Percentiles rank a stretch among this genome's conserved stretches.
Evolutionary conservation across 37 sponge, comb jelly and placozoan species (phyloP).

Genomic region (Ephydatia muelleri): DNA sequence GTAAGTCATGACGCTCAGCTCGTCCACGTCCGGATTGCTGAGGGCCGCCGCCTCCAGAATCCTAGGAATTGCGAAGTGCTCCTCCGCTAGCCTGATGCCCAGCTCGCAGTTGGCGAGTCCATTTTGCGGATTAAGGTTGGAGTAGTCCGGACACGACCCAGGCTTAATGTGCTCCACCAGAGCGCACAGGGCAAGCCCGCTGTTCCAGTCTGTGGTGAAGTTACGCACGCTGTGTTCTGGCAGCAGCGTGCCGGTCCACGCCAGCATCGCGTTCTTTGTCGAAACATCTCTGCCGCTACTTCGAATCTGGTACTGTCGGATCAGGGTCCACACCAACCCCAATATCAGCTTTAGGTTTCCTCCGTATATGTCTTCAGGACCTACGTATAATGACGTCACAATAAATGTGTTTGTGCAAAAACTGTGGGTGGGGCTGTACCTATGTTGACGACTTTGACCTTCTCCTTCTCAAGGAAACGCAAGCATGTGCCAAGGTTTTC

Average conservation of each 20-base stretch:
- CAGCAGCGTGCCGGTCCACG: constrained; percentile 80
- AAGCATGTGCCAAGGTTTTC: constrained; percentile 80
- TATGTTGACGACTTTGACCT: constrained; percentile 89
- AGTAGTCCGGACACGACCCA: constrained; percentile 80
- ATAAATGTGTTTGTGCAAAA: too few relatives aligned
- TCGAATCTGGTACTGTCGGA: constrained; percentile 85
- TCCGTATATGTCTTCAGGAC: constrained; percentile 83
- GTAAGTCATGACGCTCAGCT: constrained; percentile 93
- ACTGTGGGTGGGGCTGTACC: too few relatives aligned
- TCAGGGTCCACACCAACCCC: constrained; percentile 95
- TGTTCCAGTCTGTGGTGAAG: constrained; percentile 95
- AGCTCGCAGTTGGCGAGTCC: constrained; percentile 73
- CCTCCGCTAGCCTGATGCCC: constrained; percentile 81
- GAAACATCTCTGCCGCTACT: constrained; percentile 69
- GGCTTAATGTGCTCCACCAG: constrained; percentile 79
- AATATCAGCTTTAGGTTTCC: constrained; percentile 93
- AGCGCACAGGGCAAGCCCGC: constrained; percentile 81
- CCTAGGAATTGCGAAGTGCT: constrained; percentile 67
- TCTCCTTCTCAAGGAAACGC: constrained; percentile 63
- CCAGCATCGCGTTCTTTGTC: constrained; percentile 86
- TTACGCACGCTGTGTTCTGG: constrained; percentile 71
- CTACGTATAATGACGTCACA: constrained; percentile 37
- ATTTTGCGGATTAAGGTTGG: constrained; percentile 54
- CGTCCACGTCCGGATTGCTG: constrained; percentile 70
- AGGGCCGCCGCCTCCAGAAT: constrained; percentile 76